A percentile compares a stretch with the other conserved stretches of the same genome.
These are phyloP conservation scores for Cheilosia pagana DNA, from an alignment of 2,888 invertebrate genomes.

Conservation along the genomic window DNA sequence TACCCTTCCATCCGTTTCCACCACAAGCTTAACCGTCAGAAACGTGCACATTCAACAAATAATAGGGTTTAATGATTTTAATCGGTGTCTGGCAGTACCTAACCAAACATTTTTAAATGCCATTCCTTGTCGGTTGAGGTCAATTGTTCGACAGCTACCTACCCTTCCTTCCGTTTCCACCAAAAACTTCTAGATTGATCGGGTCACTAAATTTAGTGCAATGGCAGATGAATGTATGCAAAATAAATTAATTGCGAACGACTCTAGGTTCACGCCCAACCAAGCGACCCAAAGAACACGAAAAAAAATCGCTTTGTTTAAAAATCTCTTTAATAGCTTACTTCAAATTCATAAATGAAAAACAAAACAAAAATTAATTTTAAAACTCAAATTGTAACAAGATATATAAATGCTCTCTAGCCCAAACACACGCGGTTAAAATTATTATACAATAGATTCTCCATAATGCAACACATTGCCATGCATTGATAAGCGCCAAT, in stretches of 20 bases:
- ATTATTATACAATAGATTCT: conserved; percentile 60
- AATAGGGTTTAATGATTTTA: too few relatives aligned
- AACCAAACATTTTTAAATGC: neutral
- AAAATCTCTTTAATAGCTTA: conserved; percentile 53
- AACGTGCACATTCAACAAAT: too few relatives aligned
- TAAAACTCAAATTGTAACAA: conserved; percentile 30
- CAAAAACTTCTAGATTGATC: too few relatives aligned
- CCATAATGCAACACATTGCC: neutral
- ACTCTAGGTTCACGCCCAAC: neutral
- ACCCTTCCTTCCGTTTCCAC: too few relatives aligned
- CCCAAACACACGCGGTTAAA: conserved; percentile 9
- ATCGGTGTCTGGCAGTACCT: conserved; percentile 35
- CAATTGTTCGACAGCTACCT: neutral
- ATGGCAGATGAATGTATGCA: neutral
- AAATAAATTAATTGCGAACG: conserved; percentile 27
- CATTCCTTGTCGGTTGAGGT: neutral
- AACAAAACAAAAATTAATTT: conserved; percentile 22
- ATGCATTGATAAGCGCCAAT: conserved; percentile 35
- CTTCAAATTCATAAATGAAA: conserved; percentile 48
- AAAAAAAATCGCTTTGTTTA: neutral
- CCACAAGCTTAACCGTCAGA: too few relatives aligned
- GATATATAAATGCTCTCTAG: conserved; percentile 56
- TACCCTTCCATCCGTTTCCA: too few relatives aligned
- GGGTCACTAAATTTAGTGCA: conserved; percentile 33
- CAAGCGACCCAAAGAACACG: neutral